Conservation (phyloP, 1,140 invertebrate species). For the Diachasma alloeum region DNA sequence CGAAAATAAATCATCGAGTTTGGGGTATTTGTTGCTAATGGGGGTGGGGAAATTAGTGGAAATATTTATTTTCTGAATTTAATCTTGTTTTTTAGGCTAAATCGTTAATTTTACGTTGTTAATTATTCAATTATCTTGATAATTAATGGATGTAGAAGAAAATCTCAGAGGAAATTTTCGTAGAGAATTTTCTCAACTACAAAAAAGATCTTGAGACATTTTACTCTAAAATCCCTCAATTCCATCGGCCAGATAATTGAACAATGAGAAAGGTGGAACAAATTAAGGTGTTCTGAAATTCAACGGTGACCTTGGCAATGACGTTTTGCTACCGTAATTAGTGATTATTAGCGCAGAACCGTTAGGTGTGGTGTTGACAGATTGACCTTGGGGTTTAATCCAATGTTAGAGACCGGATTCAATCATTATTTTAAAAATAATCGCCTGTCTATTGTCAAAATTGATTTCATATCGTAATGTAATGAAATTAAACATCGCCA, state of each 20-base stretch:
- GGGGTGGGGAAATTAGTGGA: too few species aligned
- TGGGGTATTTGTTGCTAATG: too few species aligned
- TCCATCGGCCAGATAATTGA: background rate
- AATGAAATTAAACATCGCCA: too few species aligned
- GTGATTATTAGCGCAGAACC: constrained; percentile 1
- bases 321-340: background rate
- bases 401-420: background rate
- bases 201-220: too few species aligned
- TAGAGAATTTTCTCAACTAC: too few species aligned
- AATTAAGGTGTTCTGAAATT: background rate
- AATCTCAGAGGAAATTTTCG: too few species aligned
- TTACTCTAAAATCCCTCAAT: too few species aligned
- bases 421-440: too few species aligned
- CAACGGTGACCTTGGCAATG: background rate
- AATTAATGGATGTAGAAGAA: background rate
- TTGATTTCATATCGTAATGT: background rate
- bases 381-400: background rate
- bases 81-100: too few species aligned
- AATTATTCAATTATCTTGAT: too few species aligned
- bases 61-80: too few species aligned
- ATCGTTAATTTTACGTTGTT: too few species aligned
- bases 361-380: background rate
- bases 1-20: background rate
- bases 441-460: background rate
- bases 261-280: background rate